Evolutionary conservation across 2,888 invertebrate species (phyloP), one percentile per base, ranked within the genome.

Genomic region (Chouioia cunea): DNA sequence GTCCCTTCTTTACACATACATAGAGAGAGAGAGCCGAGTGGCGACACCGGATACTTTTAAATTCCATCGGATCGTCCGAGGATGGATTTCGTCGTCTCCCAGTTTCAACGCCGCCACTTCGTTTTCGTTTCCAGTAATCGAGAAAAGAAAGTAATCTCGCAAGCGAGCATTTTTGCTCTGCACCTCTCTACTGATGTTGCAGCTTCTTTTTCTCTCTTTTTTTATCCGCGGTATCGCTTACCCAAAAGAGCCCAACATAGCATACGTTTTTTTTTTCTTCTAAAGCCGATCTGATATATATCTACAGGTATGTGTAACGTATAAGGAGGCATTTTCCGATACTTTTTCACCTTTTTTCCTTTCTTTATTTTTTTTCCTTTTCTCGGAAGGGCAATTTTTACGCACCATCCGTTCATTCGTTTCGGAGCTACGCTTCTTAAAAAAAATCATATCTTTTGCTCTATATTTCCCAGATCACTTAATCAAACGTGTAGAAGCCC

Each of bases 11-110:
- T 52, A 16, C 52, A 16, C 53, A 65, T 65, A 62, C 73, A 70
- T 77, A 75, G 70, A 72, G 73, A 68, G 72, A 72, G 74, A 22
- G 71, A 73, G 73, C 72, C 71, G 20, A 70, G 71, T 73, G 62
- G 75, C 78, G 79, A 78, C 79, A 80, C 76, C 79, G 79, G 81
- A 81, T 79, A 80, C 79, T 74, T 76, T 76, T 77, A 77, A 81
- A 82, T 81, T 82, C 82, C 81, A 74, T 73, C 73, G 79, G 79
- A 78, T 80, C 77, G 76, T 64, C 77, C 77, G 70, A 73, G 76
- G 75, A 76, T 78, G 63, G 76, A 78, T 78, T 76, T 78, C 78
- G 76, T 73, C 54, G 65, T 48, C 73, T 63, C 72, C 65, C 70
- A 0, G n/a, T 10, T 36, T 36, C 36, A 27, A 27, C 18, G 52